These are phyloP conservation scores for Dioctria rufipes DNA, from an alignment of 2,888 invertebrate genomes.

Conservation along the genomic window DNA sequence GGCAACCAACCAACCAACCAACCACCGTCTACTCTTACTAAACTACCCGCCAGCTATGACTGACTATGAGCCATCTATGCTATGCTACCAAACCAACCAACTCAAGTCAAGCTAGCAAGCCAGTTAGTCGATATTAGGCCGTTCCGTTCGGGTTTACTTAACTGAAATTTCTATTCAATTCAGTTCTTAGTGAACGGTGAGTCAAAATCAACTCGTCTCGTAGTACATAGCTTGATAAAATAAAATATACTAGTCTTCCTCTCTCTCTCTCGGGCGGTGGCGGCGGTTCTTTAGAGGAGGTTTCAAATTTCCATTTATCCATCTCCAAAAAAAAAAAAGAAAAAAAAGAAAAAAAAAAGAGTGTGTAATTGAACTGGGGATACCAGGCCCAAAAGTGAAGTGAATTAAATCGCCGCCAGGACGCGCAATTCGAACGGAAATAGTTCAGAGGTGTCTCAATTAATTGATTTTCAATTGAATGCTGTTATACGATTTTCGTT, in stretches of 20 bases:
- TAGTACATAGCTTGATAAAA: neutral
- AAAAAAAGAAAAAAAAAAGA: neutral
- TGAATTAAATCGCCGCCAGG: neutral
- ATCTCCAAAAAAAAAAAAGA: too few relatives aligned
- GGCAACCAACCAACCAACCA: slow-evolving; percentile 19
- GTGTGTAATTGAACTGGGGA: slow-evolving; percentile 19
- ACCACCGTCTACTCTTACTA: neutral
- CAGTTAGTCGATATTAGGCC: slow-evolving; percentile 44
- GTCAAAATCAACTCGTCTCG: neutral
- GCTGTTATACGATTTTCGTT: neutral
- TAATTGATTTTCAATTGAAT: slow-evolving; percentile 40
- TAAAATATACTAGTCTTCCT: neutral
- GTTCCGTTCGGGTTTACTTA: slow-evolving; percentile 3
- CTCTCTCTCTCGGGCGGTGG: neutral
- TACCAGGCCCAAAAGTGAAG: too few relatives aligned
- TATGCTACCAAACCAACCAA: too few relatives aligned
- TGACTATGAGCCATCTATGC: too few relatives aligned
- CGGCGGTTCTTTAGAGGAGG: neutral
- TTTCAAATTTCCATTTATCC: slow-evolving; percentile 29
- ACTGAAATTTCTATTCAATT: slow-evolving; percentile 17
- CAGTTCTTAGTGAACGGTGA: slow-evolving; percentile 49
- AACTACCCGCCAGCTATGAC: too few relatives aligned
- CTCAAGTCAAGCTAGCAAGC: slow-evolving; percentile 14
- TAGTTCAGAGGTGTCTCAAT: slow-evolving; percentile 12
- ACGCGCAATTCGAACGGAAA: slow-evolving; percentile 11